Conservation (phyloP, 35 echinoderm and acorn worm genomes). For the Apostichopus californicus region DNA sequence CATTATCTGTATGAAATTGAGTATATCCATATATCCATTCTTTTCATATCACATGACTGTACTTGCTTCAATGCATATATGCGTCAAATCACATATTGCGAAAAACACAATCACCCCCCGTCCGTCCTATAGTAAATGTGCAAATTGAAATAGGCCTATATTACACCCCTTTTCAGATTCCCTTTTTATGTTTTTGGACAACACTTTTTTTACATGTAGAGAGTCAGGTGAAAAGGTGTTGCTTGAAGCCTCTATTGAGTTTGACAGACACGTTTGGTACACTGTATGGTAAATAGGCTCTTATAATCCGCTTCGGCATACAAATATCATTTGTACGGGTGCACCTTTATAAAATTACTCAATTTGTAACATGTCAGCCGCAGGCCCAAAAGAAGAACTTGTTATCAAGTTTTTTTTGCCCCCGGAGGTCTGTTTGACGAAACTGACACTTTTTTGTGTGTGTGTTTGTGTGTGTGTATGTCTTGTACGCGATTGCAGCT, state of each 20-base stretch:
- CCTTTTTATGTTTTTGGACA: neutral
- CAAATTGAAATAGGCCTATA: neutral
- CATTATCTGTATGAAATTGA: too few relatives aligned
- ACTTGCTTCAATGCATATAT: too few relatives aligned
- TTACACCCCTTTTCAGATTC: neutral
- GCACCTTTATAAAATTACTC: slow-evolving; percentile 50
- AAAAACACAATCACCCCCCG: neutral
- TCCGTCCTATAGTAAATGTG: neutral
- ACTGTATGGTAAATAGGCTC: slow-evolving; percentile 7
- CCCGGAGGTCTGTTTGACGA: slow-evolving; percentile 1
- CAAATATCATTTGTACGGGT: slow-evolving; percentile 55
- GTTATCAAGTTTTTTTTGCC: slow-evolving; percentile 25
- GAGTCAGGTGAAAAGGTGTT: neutral
- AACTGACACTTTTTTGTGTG: slow-evolving; percentile 28
- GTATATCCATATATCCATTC: too few relatives aligned
- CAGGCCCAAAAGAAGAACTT: slow-evolving; percentile 3
- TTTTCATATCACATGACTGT: too few relatives aligned
- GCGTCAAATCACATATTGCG: too few relatives aligned
- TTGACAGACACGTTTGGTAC: slow-evolving; percentile 30
- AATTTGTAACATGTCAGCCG: slow-evolving; percentile 50
- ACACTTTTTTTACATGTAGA: neutral
- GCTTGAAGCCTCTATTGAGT: neutral
- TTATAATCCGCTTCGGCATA: slow-evolving; percentile 39
- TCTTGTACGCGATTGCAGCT: slow-evolving; percentile 23
- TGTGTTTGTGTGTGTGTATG: too few relatives aligned